Conservation (phyloP, 2,888 invertebrate species). For the Phyllotreta cruciferae region DNA sequence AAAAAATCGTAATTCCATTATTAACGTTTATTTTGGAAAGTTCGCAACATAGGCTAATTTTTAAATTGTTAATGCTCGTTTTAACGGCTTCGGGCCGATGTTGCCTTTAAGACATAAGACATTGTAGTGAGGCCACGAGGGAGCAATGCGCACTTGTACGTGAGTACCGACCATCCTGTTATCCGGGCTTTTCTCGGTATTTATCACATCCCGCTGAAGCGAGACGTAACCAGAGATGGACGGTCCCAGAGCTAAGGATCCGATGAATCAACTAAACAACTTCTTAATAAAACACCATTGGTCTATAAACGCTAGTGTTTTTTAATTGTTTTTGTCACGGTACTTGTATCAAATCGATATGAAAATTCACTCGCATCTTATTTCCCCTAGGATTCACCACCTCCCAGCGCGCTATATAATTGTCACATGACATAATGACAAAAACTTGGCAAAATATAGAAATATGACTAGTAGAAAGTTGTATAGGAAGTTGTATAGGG, state of each 20-base stretch:
- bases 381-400: not conserved
- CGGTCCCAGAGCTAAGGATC: conserved; percentile 4
- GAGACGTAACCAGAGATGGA: conserved; percentile 21
- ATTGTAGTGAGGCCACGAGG: conserved; percentile 20
- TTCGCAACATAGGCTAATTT: conserved; percentile 6
- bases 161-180: conserved; percentile 18
- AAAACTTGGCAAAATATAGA: conserved; percentile 45
- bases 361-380: conserved; percentile 1
- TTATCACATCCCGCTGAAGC: conserved; percentile 16
- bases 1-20: too few species aligned
- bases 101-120: conserved; percentile 18
- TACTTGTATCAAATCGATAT: too few species aligned
- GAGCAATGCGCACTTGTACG: conserved; percentile 21
- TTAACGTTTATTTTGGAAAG: not conserved
- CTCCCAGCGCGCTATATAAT: conserved; percentile 18
- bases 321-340: too few species aligned
- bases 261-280: conserved; percentile 15
- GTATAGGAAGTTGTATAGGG: conserved; percentile 31
- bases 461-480: conserved; percentile 40
- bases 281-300: not conserved
- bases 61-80: conserved; percentile 16
- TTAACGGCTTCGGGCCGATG: not conserved
- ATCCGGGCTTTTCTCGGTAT: conserved; percentile 15
- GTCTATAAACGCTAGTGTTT: too few species aligned
- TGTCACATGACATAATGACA: conserved; percentile 34